Evolutionary conservation across 2,797 vertebrate genomes (phyloP).

Genomic region (Epinephelus coioides): DNA sequence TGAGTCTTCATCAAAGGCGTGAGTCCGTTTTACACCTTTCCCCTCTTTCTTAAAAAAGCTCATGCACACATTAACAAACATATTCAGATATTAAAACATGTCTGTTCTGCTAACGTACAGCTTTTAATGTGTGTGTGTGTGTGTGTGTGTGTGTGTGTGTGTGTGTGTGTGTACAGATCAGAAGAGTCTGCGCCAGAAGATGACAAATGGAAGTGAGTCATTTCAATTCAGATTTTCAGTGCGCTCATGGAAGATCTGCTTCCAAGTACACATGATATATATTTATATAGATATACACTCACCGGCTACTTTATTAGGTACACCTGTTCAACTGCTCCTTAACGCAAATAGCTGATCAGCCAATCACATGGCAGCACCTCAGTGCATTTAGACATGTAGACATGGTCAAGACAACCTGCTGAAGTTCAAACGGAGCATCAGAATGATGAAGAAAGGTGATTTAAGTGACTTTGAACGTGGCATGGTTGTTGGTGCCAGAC

Average conservation of each 20-base stretch:
- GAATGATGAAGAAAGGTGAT: too few species aligned
- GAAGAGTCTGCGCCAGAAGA: slow-evolving; percentile 87
- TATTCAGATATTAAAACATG: slow-evolving; percentile 4
- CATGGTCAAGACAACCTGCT: too few species aligned
- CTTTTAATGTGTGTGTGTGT: slow-evolving; percentile 23
- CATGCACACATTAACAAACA: slow-evolving; percentile 9
- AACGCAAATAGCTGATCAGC: too few species aligned
- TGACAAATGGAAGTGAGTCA: slow-evolving; percentile 87
- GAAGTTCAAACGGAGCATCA: too few species aligned
- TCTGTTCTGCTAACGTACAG: not conserved
- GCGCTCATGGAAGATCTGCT: not conserved
- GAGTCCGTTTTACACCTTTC: slow-evolving; percentile 37
- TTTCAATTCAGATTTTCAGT: not conserved
- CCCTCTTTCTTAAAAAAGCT: not conserved
- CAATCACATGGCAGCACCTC: too few species aligned
- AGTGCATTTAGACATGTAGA: too few species aligned
- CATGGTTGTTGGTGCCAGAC: too few species aligned
- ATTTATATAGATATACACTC: not conserved
- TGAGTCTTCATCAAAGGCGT: slow-evolving; percentile 63
- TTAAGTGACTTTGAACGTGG: too few species aligned
- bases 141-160: slow-evolving; percentile 34
- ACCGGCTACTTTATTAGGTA: too few species aligned
- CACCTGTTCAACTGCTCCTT: too few species aligned
- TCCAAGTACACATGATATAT: not conserved
- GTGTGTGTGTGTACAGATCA: slow-evolving; percentile 78